phyloP scores from a whole-genome alignment of 1,140 invertebrate species.

The Pectinophora gossypiella region DNA sequence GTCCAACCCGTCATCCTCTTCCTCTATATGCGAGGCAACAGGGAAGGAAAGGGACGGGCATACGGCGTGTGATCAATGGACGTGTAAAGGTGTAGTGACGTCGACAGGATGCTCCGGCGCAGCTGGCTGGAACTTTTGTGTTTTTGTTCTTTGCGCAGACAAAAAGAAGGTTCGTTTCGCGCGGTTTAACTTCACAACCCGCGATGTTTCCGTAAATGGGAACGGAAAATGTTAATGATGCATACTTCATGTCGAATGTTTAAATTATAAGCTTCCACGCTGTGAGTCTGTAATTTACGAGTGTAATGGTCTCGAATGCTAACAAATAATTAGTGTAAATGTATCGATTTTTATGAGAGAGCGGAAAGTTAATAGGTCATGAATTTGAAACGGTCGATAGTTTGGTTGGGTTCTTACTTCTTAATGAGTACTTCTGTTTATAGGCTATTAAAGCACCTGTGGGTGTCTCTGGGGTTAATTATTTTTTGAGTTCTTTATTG shows the following conservation, averaged over 20 bases:
- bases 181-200: constrained; percentile 57
- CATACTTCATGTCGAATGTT: constrained; percentile 44
- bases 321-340: constrained; percentile 42
- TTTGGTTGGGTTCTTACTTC: too few relatives aligned
- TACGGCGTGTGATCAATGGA: constrained; percentile 47
- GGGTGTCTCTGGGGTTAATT: too few relatives aligned
- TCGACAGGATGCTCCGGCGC: constrained; percentile 68
- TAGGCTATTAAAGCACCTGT: too few relatives aligned
- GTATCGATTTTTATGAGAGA: constrained; percentile 14
- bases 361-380: not conserved
- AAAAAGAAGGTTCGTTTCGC: constrained; percentile 67
- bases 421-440: too few relatives aligned
- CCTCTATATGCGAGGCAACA: constrained; percentile 8
- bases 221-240: constrained; percentile 70
- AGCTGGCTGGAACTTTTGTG: constrained; percentile 69
- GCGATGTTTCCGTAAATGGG: constrained; percentile 62
- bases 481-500: too few relatives aligned
- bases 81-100: constrained; percentile 55
- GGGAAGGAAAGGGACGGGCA: constrained; percentile 38
- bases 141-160: constrained; percentile 53
- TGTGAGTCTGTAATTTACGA: constrained; percentile 44
- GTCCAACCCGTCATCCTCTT: constrained; percentile 43
- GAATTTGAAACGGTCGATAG: not conserved
- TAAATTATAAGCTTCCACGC: constrained; percentile 46
- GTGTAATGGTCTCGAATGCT: constrained; percentile 42